Evolutionary conservation across 2,888 invertebrate species (phyloP), one percentile per base, ranked within the genome.

Genomic region (Heterodera filipjevi): DNA sequence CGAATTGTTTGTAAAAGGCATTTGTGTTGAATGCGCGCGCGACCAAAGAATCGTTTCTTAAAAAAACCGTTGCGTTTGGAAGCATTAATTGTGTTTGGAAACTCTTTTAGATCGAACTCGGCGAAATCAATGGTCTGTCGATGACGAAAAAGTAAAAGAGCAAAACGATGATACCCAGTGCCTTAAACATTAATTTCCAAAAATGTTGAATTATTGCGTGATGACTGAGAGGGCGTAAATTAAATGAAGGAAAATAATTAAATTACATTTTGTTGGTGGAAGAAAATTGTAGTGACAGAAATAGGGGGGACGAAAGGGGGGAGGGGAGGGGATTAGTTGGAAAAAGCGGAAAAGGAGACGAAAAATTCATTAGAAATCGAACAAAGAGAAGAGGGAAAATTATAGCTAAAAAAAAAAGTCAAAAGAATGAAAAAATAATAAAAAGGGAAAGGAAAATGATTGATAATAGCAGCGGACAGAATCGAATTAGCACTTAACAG

Each of bases 131-230:
- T 80, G 35, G 70, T 66, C 49, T 91, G 92, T 68, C 93, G 92
- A 90, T 99, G 98, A 89, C 95, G 94, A 89, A 95, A 98, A 6
- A 99, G 91, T 75, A 98, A 91, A 91, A 96, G 98, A 32, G 94
- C 93, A 90, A 94, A 93, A 90, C 99, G 92, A 89, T 96, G 96
- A 90, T 93, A 96, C 0, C 99, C 79, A 39, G 75, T 75, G 27
- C 59, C 59, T 59, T 59, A 59, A n/a, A 27, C 8, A 3, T 12
- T 14, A 75, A 6, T 53, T 16, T 14, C 35, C 16, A 49, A 49
- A n/a, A n/a, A n/a, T 10, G 59, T 59, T 59, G 8, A 59, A 59
- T 59, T 27, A 59, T 59, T n/a, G 22, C 27, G n/a, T 49, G 19
- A 49, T 27, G 59, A 59, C n/a, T 59, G 59, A 27, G 59, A 27